phyloP scores from a whole-genome alignment of 2,888 invertebrate species.

The Tromatobia lineatoria region DNA sequence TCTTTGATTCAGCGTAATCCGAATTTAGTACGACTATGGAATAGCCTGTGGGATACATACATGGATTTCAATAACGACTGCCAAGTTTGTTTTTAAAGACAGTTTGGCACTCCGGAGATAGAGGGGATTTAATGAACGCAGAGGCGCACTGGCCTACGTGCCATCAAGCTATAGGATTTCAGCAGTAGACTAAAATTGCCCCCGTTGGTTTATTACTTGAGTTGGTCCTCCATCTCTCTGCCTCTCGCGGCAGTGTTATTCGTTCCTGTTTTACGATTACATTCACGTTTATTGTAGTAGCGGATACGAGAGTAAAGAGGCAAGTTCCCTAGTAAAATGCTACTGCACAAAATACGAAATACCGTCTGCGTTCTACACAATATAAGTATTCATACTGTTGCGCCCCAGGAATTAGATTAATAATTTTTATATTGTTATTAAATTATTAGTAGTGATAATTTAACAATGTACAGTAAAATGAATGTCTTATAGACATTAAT shows the following conservation, averaged over 20 bases:
- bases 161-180: constrained; percentile 18
- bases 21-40: background rate
- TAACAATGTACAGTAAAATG: too few species aligned
- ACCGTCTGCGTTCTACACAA: background rate
- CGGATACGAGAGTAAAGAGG: constrained; percentile 10
- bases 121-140: constrained; percentile 11
- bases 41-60: background rate
- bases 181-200: background rate
- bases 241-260: constrained; percentile 2
- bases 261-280: constrained; percentile 42
- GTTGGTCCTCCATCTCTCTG: background rate
- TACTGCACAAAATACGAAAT: background rate
- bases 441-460: too few species aligned
- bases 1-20: background rate
- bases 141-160: background rate
- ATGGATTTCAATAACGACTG: constrained; percentile 8
- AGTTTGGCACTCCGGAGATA: background rate
- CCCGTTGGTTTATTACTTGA: constrained; percentile 11
- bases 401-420: too few species aligned
- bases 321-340: background rate
- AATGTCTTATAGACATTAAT: too few species aligned
- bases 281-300: constrained; percentile 29
- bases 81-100: background rate
- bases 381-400: background rate
- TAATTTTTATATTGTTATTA: too few species aligned